These are phyloP conservation scores for Eubasilissa regina DNA, from an alignment of 1,140 invertebrate species.

Conservation along the genomic window DNA sequence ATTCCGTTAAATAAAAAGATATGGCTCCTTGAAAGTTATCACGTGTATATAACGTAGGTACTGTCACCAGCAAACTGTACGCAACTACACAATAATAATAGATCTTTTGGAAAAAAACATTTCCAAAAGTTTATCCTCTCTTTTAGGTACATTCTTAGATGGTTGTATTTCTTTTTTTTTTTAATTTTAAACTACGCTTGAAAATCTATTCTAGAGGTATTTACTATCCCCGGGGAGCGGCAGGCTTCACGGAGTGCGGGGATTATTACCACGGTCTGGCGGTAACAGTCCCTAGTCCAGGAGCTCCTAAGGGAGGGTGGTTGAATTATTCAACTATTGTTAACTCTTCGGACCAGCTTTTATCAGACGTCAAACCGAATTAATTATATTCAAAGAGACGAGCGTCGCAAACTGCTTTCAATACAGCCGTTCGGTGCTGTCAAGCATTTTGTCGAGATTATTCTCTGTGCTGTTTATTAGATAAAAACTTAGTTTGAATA, in stretches of 20 bases:
- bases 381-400: constrained; percentile 35
- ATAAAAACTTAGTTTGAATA: no score
- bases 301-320: constrained; percentile 1
- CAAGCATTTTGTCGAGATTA: no score
- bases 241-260: not conserved
- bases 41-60: no score
- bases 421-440: not conserved
- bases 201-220: constrained; percentile 12
- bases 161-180: no score
- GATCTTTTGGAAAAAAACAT: no score
- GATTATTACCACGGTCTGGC: constrained; percentile 15
- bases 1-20: no score
- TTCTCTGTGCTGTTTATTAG: no score
- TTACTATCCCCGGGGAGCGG: not conserved
- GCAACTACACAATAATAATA: no score
- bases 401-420: constrained; percentile 10
- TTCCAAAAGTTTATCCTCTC: no score
- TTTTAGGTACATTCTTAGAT: no score
- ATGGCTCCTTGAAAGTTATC: no score
- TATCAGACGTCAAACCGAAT: constrained; percentile 24
- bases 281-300: not conserved
- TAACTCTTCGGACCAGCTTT: constrained; percentile 24
- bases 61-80: no score
- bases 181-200: not conserved
- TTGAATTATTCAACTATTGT: constrained; percentile 21